Conservation (phyloP, 2,888 invertebrate genomes). For the Diaprepes abbreviatus region DNA sequence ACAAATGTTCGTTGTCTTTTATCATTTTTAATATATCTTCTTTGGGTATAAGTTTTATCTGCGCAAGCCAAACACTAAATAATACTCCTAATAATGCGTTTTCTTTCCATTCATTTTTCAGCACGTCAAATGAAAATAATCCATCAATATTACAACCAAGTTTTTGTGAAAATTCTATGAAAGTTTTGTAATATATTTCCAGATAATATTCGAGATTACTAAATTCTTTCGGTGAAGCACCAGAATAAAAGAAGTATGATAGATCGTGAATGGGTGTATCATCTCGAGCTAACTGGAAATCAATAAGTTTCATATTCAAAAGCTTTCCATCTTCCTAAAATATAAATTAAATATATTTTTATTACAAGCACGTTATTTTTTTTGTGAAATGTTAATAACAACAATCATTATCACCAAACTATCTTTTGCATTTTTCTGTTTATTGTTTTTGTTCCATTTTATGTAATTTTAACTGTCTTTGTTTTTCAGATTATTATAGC, state of each 20-base stretch:
- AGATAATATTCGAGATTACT: slow-evolving; percentile 40
- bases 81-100: slow-evolving; percentile 39
- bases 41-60: slow-evolving; percentile 33
- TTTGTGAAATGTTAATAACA: no score
- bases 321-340: slow-evolving; percentile 46
- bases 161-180: slow-evolving; percentile 2
- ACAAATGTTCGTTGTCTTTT: background rate
- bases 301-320: slow-evolving; percentile 44
- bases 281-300: slow-evolving; percentile 52
- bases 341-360: no score
- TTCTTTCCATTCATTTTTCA: no score
- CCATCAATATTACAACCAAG: slow-evolving; percentile 25
- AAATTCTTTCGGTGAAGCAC: slow-evolving; percentile 33
- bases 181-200: slow-evolving; percentile 39
- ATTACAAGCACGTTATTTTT: no score
- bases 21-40: background rate
- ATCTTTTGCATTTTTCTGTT: no score
- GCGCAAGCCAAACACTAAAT: slow-evolving; percentile 19
- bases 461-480: no score
- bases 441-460: no score
- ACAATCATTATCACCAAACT: no score
- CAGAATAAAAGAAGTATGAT: no score
- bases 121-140: slow-evolving; percentile 30
- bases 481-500: no score
- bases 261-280: no score